phyloP scores from a whole-genome alignment of 2,888 invertebrate genomes.

The Luperina nickerlii region DNA sequence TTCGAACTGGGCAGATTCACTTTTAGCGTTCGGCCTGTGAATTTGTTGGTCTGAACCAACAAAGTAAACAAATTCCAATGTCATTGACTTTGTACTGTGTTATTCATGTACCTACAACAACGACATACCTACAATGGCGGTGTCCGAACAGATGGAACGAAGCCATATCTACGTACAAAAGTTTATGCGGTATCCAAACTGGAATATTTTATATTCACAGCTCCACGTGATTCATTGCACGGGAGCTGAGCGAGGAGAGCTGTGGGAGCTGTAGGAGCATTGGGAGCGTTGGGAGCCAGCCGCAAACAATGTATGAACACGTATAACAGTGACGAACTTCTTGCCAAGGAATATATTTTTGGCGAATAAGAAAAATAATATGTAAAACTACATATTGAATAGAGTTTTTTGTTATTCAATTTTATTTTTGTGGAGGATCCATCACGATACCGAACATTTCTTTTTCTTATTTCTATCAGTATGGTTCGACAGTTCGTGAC shows the following conservation, averaged over 20 bases:
- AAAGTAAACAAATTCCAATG: constrained; percentile 15
- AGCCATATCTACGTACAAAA: constrained; percentile 16
- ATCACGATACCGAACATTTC: constrained; percentile 9
- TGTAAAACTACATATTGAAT: constrained; percentile 38
- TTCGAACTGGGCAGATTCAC: background rate
- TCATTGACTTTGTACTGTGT: background rate
- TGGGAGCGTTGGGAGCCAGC: background rate
- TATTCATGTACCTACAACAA: background rate
- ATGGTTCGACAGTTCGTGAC: background rate
- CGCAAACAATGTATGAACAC: constrained; percentile 17
- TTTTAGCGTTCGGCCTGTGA: constrained; percentile 1
- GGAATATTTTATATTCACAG: constrained; percentile 38
- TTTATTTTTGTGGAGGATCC: constrained; percentile 9
- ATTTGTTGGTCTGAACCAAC: constrained; percentile 21
- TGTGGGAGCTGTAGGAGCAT: background rate
- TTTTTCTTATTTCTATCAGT: constrained; percentile 18
- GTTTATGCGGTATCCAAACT: constrained; percentile 18
- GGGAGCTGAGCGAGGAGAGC: background rate
- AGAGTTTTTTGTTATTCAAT: constrained; percentile 38
- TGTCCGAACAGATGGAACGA: constrained; percentile 22
- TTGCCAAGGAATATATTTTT: constrained; percentile 16
- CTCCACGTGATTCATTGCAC: constrained; percentile 17
- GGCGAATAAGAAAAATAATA: constrained; percentile 25
- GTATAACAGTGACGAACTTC: constrained; percentile 12
- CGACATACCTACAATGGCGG: background rate